Evolutionary conservation across 2,888 invertebrate species (phyloP), one percentile per base, ranked within the genome.

Genomic region (Colletes collaris): DNA sequence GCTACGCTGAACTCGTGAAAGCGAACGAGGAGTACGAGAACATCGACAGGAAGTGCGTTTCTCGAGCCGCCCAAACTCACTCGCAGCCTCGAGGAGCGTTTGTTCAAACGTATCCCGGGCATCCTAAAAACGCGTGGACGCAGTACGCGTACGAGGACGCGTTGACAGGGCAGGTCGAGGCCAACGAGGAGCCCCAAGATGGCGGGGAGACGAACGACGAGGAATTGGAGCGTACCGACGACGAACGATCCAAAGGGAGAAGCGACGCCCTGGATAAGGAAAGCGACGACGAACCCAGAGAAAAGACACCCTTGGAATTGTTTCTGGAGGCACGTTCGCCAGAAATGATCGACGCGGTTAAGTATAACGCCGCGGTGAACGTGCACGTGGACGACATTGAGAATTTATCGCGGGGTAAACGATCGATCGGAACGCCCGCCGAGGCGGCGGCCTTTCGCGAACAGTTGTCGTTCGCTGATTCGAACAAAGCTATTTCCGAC

Each of bases 1-100:
- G 96, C 2, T 96, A 94, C 81, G 94, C 95, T 73, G 96, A 96
- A 86, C 90, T 97, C 16, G 91, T 94, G 49, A 93, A 93, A n/a
- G 94, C 95, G 46, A 68, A 69, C 27, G 93, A 94, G 49, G 94
- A 93, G 19, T 95, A 94, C 68, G 93, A 94, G n/a, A 95, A 94
- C 85, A 92, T 96, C 2, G 93, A 91, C 37, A 94, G 94, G 69
- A 94, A 93, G 56, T 93, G 95, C 86, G 93, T 96, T 10, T 95
- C 95, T 56, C 93, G 94, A 6, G 93, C 91, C 0, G 91, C 94
- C 8, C 97, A 97, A 91, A 92, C 92, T 0, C 93, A 93, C 76
- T 94, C 94, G 70, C 95, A 95, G 53, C 67, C 80, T 3, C 82
- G 76, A 3, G 83, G 89, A 2, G 77, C 55, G 3, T 83, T 85